phyloP scores from a whole-genome alignment of 2,888 invertebrate genomes.

The Oxycera nigricornis region DNA sequence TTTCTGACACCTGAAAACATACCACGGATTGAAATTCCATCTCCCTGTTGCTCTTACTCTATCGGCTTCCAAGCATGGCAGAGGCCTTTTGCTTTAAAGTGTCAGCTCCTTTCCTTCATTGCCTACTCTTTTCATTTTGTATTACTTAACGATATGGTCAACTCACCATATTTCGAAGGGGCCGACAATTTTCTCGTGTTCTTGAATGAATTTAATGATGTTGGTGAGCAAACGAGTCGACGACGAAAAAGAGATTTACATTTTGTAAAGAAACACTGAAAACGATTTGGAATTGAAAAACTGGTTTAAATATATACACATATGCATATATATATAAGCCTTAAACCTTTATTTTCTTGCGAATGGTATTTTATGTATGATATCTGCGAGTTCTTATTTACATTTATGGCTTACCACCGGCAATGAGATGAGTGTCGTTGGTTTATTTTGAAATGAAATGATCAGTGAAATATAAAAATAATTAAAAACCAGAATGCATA shows the following conservation, averaged over 20 bases:
- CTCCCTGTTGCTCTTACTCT: not conserved
- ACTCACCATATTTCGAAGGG: conserved; percentile 5
- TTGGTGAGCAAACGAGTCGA: conserved; percentile 21
- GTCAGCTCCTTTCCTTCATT: conserved; percentile 21
- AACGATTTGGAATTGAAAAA: conserved; percentile 15
- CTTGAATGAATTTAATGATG: conserved; percentile 46
- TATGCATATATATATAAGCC: not conserved
- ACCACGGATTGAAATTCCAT: conserved; percentile 48
- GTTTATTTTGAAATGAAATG: conserved; percentile 37
- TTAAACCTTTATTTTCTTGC: conserved; percentile 2
- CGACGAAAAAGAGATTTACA: conserved; percentile 42
- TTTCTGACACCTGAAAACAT: conserved; percentile 62
- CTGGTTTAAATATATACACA: no score
- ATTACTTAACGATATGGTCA: conserved; percentile 26
- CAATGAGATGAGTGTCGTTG: conserved; percentile 32
- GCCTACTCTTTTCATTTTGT: conserved; percentile 6
- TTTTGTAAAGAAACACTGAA: conserved; percentile 30
- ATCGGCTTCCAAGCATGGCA: not conserved
- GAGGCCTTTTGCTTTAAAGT: conserved; percentile 9
- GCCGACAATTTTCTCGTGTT: conserved; percentile 37
- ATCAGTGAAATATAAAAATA: conserved; percentile 35
- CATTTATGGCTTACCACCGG: conserved; percentile 30
- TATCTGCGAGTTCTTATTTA: conserved; percentile 12
- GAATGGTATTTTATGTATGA: conserved; percentile 2
- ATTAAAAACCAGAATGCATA: conserved; percentile 35